Evolutionary conservation across 2,888 invertebrate genomes (phyloP), one percentile per base, ranked within the genome.

Genomic region (Ellobium chinense): DNA sequence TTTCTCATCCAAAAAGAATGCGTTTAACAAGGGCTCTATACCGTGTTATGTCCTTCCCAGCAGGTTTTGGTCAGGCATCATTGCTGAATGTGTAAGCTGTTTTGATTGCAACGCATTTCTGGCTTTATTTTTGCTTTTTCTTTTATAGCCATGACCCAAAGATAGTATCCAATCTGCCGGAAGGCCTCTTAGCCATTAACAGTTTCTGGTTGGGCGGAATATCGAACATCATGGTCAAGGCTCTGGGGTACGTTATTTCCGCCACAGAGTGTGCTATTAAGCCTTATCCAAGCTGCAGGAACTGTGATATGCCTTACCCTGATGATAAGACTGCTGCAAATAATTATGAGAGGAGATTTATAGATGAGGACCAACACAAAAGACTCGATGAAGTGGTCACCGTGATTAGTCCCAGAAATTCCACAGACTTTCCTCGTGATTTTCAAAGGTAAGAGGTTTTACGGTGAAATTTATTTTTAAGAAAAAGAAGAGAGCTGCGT

Each of bases 111-210:
- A n/a, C n/a, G n/a, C n/a, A n/a, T n/a, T n/a, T n/a, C n/a, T n/a
- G n/a, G n/a, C n/a, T n/a, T n/a, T n/a, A n/a, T n/a, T n/a, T n/a
- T n/a, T n/a, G n/a, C n/a, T n/a, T n/a, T n/a, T n/a, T n/a, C n/a
- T n/a, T n/a, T 36, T 68, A 24, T 74, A 80, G 80, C 29, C 73
- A 58, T 5, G 68, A 82, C 68, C 73, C 63, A 9, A 70, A 81
- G 5, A 58, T 80, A 2, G 34, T 82, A 18, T 24, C 14, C n/a
- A 27, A 73, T 5, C 76, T 86, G 24, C 87, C 86, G 1, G 81
- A 78, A 18, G 88, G 88, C 24, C 76, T 88, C 56, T 66, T 88
- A 9, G 87, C 87, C 24, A 78, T 88, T 31, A 80, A 85, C n/a
- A 86, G 85, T 7, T 84, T 82, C 66, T 82, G 82, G 78, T 72